Percentiles rank a stretch among this genome's conserved stretches.
Evolutionary conservation across 2,888 invertebrate species (phyloP).

Genomic region (Phlogophora meticulosa): DNA sequence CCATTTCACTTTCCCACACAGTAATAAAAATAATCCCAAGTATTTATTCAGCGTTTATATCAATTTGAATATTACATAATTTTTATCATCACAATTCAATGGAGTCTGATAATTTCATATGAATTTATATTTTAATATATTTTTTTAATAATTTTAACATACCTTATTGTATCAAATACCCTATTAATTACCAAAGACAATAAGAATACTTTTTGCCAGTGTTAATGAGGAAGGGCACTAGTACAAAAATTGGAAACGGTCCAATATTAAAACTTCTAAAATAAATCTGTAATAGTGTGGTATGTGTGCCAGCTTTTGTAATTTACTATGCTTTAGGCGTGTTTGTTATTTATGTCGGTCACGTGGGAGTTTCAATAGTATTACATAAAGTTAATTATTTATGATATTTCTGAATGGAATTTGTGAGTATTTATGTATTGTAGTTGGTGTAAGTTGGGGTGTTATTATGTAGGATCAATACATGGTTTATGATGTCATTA

Average conservation of each 20-base stretch:
- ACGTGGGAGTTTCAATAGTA: slow-evolving; percentile 41
- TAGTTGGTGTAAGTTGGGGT: background rate
- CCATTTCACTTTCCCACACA: background rate
- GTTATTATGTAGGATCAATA: background rate
- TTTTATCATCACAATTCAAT: slow-evolving; percentile 5
- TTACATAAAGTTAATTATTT: slow-evolving; percentile 24
- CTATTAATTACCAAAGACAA: slow-evolving; percentile 59
- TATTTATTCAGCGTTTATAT: slow-evolving; percentile 4
- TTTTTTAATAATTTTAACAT: slow-evolving; percentile 41
- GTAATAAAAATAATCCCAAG: background rate
- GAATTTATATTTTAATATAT: background rate
- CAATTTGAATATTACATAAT: slow-evolving; percentile 48
- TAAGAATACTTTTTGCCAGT: slow-evolving; percentile 67
- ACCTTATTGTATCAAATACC: slow-evolving; percentile 54
- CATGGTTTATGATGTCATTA: background rate
- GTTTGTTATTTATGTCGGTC: slow-evolving; percentile 61
- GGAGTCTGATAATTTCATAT: slow-evolving; percentile 12
- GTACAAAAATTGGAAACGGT: slow-evolving; percentile 85
- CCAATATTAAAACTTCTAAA: slow-evolving; percentile 88
- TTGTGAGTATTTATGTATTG: background rate
- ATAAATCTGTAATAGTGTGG: slow-evolving; percentile 84
- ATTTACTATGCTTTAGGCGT: slow-evolving; percentile 71
- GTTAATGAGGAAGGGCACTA: slow-evolving; percentile 79
- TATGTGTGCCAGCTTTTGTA: slow-evolving; percentile 80
- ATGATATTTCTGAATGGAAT: slow-evolving; percentile 25